phyloP scores from a whole-genome alignment of 2,888 invertebrate genomes.

The Lasioglossum morio region DNA sequence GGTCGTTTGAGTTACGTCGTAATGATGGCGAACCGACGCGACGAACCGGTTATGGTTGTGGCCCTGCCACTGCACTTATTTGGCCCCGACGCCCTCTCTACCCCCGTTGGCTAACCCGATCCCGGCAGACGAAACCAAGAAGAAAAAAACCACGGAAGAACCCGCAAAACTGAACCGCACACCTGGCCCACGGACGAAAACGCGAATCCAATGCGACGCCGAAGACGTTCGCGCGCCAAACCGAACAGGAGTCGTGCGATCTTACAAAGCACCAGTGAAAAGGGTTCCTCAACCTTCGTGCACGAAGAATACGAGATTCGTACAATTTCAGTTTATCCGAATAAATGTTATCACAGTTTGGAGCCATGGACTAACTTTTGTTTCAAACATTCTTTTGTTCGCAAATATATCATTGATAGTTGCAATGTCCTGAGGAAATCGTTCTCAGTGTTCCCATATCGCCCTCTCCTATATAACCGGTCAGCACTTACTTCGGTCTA shows the following conservation, averaged over 20 bases:
- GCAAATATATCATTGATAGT: too few relatives aligned
- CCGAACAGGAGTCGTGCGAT: slow-evolving; percentile 28
- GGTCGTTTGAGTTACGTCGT: slow-evolving; percentile 70
- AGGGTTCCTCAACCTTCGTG: slow-evolving; percentile 5
- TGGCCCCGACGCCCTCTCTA: slow-evolving; percentile 53
- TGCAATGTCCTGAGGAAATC: neutral
- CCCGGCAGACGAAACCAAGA: slow-evolving; percentile 48
- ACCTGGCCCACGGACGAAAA: slow-evolving; percentile 67
- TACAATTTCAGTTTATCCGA: too few relatives aligned
- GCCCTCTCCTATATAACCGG: neutral
- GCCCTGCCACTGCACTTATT: slow-evolving; percentile 72
- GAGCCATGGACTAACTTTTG: too few relatives aligned
- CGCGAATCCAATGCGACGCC: slow-evolving; percentile 36
- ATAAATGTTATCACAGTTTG: too few relatives aligned
- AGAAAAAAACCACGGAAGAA: slow-evolving; percentile 55
- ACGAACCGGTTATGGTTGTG: slow-evolving; percentile 66
- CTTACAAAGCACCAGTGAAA: slow-evolving; percentile 24
- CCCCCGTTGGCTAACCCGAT: slow-evolving; percentile 65
- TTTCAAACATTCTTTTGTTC: too few relatives aligned
- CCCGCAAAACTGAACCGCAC: slow-evolving; percentile 69
- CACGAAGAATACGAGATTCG: too few relatives aligned
- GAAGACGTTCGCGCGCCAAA: slow-evolving; percentile 3
- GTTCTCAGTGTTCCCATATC: too few relatives aligned
- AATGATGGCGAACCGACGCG: slow-evolving; percentile 62
- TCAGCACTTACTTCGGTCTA: neutral